A percentile compares a stretch with the other conserved stretches of the same genome.
Evolutionary conservation across 2,797 vertebrate species (phyloP).

Genomic region (Bradypodion ventrale): DNA sequence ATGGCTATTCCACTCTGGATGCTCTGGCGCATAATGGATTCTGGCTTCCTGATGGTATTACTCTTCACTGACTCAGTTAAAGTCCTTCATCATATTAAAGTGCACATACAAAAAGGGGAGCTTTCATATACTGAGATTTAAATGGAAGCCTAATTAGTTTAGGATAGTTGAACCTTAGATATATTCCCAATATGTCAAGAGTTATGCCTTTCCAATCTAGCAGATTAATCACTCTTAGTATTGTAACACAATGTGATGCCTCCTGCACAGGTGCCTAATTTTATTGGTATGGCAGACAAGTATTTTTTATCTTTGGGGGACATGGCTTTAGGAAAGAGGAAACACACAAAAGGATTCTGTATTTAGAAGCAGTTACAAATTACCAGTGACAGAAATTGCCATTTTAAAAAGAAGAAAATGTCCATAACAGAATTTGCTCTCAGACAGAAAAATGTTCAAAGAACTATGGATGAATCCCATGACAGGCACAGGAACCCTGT

Average conservation of each 20-base stretch:
- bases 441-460: neutral
- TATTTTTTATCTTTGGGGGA: neutral
- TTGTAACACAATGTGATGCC: constrained; percentile 25
- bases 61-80: constrained; percentile 56
- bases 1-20: no score
- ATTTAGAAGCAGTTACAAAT: neutral
- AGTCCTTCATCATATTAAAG: no score
- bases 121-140: constrained; percentile 60
- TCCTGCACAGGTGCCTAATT: neutral
- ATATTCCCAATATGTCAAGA: constrained; percentile 38
- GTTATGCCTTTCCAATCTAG: constrained; percentile 55
- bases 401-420: neutral
- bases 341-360: neutral
- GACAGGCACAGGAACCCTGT: neutral
- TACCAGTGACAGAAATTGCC: neutral
- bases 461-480: neutral
- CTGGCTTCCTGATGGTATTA: no score
- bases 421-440: neutral
- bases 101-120: constrained; percentile 63
- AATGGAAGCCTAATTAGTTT: constrained; percentile 61
- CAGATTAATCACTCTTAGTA: constrained; percentile 52
- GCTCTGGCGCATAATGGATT: no score
- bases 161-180: constrained; percentile 63
- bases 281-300: constrained; percentile 5
- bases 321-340: neutral